Base-by-base conservation (phyloP, 2,113 vertebrate genomes). In the Spea bombifrons region DNA sequence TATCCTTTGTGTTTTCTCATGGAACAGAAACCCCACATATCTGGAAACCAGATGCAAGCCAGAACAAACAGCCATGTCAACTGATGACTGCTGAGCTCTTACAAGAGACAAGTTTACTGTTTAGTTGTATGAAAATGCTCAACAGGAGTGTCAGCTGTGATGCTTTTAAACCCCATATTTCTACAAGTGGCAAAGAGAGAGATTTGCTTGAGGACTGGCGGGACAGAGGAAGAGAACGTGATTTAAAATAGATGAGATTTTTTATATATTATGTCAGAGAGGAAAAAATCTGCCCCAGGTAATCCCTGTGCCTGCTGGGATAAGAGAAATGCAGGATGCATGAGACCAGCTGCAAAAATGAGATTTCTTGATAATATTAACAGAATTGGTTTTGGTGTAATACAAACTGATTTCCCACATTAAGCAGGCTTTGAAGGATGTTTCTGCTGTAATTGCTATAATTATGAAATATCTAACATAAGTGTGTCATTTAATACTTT, bases 221-320 rank as follows among this genome's bases (percentile, higher is more conserved):
- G 43, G 15, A 75, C 8, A 69, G n/a, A 69, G 5, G 16, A 8
- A 69, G n/a, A 57, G 13, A 55, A 55, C n/a, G 5, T 46, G 48
- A 66, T 76, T 76, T 76, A 52, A 76, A 76, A 17, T 61, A 69
- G 53, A 69, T 59, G 66, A 47, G 48, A 69, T 76, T 55, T 69
- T 68, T 61, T 52, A 76, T 57, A 64, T 47, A 76, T 47, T 46
- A 15, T 59, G 44, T 52, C 13, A 76, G 53, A 43, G 44, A 68
- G 15, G 61, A 17, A 17, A 46, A 49, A 76, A 76, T 55, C 46
- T 46, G 75, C 75, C 75, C 67, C 30, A 69, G 75, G 75, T 61
- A 50, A 43, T 68, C 75, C 10, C 52, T 76, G 17, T 67, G 75
- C 69, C 66, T 69, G 9, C 49, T 76, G 52, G 66, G 49, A 69